phyloP scores from a whole-genome alignment of 2,888 invertebrate genomes.

The Sceliomorpha sp. region DNA sequence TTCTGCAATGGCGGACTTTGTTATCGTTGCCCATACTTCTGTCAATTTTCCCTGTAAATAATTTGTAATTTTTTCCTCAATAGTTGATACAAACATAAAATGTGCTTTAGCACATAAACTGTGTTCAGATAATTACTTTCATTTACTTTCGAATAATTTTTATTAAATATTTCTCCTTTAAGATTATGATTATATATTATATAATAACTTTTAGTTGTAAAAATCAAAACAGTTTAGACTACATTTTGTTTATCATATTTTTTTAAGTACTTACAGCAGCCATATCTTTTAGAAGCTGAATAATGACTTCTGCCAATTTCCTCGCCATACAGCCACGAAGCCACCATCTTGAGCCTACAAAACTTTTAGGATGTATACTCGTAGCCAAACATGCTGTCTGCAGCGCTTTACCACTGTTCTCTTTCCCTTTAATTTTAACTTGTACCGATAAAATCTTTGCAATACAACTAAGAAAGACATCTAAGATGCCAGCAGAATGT shows the following conservation, averaged over 20 bases:
- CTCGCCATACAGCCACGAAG: slow-evolving; percentile 90
- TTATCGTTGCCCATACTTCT: slow-evolving; percentile 91
- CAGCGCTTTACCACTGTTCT: slow-evolving; percentile 78
- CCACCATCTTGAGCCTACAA: slow-evolving; percentile 88
- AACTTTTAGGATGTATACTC: slow-evolving; percentile 83
- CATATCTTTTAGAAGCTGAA: slow-evolving; percentile 94
- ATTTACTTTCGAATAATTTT: too few relatives aligned
- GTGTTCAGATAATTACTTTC: not conserved
- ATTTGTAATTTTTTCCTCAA: too few relatives aligned
- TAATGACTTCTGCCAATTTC: slow-evolving; percentile 93
- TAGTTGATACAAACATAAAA: too few relatives aligned
- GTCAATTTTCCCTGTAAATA: slow-evolving; percentile 89
- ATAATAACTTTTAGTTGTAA: too few relatives aligned
- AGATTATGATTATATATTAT: too few relatives aligned
- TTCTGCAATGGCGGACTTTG: slow-evolving; percentile 93
- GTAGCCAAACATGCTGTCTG: slow-evolving; percentile 83
- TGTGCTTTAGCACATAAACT: too few relatives aligned
- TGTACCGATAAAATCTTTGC: slow-evolving; percentile 95
- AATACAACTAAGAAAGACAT: slow-evolving; percentile 94
- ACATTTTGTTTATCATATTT: too few relatives aligned
- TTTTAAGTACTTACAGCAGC: slow-evolving; percentile 90
- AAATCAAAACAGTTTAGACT: not conserved
- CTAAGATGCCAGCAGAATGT: slow-evolving; percentile 87
- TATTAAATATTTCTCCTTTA: too few relatives aligned
- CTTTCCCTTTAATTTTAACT: slow-evolving; percentile 89